Base-by-base conservation (phyloP, 2,888 invertebrate genomes). In the Opisthograptis luteolata region DNA sequence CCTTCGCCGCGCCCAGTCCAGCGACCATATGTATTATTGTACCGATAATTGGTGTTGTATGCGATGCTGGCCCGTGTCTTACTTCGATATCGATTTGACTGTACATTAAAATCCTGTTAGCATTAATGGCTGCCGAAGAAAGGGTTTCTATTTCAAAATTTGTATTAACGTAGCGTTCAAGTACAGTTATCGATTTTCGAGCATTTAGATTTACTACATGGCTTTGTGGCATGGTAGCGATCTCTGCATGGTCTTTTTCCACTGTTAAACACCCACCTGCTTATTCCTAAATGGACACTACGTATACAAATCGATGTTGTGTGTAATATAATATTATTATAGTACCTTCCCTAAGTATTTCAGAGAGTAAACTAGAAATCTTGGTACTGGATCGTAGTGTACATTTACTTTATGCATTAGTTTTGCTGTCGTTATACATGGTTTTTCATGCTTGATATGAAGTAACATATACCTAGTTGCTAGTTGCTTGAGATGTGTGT, bases 161-260 rank as follows among this genome's bases (percentile, higher is more conserved):
- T 76, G 67, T 72, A 71, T 69, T 73, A 54, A 59, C 59, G 79
- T 87, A 83, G 81, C 75, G n/a, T 74, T 73, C 71, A 79, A 87
- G 87, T 87, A 85, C 87, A 87, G 84, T 87, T 88, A 83, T 87
- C 88, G 87, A 88, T 88, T 83, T 78, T 88, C 84, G 81, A 81
- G 79, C 81, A 76, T 81, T 79, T 79, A 88, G 88, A 86, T 66
- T 66, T 60, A 73, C 57, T 61, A 87, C 87, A 87, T 83, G 87
- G 87, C 88, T 87, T 85, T 54, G 41, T 48, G 55, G 68, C 61
- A 71, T 71, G 74, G 56, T 64, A 37, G 65, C 61, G 63, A 60
- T 69, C 61, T 63, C 45, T 66, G 81, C 76, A 78, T 77, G 73
- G n/a, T 44, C 25, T 49, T 45, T 50, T 66, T 64, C 50, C 62